Evolutionary conservation across 2,888 invertebrate genomes (phyloP), one percentile per base, ranked within the genome.

Genomic region (Blastobasis adustella): DNA sequence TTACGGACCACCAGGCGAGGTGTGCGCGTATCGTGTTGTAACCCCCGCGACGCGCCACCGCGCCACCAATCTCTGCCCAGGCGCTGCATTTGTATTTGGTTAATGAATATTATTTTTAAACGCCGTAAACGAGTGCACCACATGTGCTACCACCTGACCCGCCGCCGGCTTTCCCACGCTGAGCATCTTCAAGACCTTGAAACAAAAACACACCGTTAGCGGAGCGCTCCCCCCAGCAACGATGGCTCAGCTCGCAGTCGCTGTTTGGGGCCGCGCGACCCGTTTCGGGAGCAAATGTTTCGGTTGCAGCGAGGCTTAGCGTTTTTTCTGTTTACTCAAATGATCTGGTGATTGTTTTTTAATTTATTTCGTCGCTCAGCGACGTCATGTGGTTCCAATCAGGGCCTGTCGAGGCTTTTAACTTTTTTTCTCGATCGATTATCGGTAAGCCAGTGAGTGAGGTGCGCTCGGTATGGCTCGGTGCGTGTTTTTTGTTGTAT

Each of bases 291-390:
- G 84, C 82, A 74, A 83, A 83, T 78, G 77, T 76, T 79, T 78
- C 74, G 69, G 71, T 69, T 61, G 75, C 77, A 78, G 68, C 60
- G 79, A 79, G 74, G 78, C 82, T 79, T 79, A 67, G 46, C 63
- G 65, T 77, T 86, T 84, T 85, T 85, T 85, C 71, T 83, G 82
- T 83, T 84, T 79, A 80, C 83, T 79, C 74, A 86, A 87, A 88
- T 82, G 82, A 82, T 79, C 79, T 83, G 79, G 81, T 84, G 83
- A 86, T 88, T 84, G 86, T 87, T 87, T 88, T 86, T 87, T 84
- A 86, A 85, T 86, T 86, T 86, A 82, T 86, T 83, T 76, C 76
- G 73, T 78, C 76, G 76, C 73, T 81, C 75, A 63, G 62, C 76
- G 72, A 70, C 76, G 84, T 85, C 88, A 88, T 87, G 76, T 88